phyloP scores from a whole-genome alignment of 2,888 invertebrate species.

The Platycnemis pennipes region DNA sequence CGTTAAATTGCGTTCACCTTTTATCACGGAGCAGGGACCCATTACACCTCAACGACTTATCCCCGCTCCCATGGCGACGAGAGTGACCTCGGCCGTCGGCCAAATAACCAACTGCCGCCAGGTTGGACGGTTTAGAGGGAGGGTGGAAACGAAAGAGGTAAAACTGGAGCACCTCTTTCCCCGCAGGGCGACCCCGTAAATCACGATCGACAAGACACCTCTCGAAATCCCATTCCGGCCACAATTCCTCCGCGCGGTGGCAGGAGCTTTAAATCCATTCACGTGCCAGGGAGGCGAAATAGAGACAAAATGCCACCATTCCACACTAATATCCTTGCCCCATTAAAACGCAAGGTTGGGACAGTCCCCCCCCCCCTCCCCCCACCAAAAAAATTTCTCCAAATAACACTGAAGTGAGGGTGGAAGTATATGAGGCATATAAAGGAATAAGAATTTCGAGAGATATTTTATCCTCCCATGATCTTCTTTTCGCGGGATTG shows the following conservation, averaged over 20 bases:
- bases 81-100: neutral
- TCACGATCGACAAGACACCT: neutral
- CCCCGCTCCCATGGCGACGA: neutral
- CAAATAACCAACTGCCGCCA: neutral
- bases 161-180: neutral
- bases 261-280: constrained; percentile 12
- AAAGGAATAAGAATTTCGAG: too few relatives aligned
- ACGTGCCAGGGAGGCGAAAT: neutral
- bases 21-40: too few relatives aligned
- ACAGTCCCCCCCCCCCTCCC: neutral
- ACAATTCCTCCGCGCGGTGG: neutral
- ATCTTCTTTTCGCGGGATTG: too few relatives aligned
- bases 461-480: too few relatives aligned
- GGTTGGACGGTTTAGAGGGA: neutral
- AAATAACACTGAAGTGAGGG: too few relatives aligned
- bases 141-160: neutral
- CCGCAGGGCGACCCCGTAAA: neutral
- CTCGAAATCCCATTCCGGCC: neutral
- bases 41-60: neutral
- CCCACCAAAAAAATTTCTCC: neutral
- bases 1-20: neutral
- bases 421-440: too few relatives aligned
- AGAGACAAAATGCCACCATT: neutral
- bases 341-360: neutral
- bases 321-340: neutral